These are phyloP conservation scores for Caenorhabditis macrosperma DNA, from an alignment of 2,888 invertebrate species.

Conservation along the genomic window DNA sequence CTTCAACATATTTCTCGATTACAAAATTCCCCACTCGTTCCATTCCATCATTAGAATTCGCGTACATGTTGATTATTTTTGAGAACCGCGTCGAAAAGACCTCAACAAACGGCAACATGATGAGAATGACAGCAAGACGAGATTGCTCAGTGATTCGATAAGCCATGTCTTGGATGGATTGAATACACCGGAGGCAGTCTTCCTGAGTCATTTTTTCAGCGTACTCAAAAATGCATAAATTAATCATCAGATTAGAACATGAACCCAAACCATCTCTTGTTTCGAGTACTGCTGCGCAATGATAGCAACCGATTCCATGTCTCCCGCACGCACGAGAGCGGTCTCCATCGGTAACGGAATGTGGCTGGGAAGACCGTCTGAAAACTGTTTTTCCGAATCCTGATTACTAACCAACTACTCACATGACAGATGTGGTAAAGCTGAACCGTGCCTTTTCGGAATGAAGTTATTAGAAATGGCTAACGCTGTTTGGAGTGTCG, in stretches of 20 bases:
- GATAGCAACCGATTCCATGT: not conserved
- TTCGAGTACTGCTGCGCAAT: not conserved
- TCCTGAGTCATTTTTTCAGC: conserved; percentile 12
- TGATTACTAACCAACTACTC: not conserved
- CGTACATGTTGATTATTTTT: conserved; percentile 5
- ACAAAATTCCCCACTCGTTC: not conserved
- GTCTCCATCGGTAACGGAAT: conserved; percentile 36
- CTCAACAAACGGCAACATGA: conserved; percentile 21
- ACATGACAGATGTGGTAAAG: conserved; percentile 11
- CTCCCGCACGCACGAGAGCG: not conserved
- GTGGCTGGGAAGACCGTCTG: conserved; percentile 31
- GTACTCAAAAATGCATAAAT: no score
- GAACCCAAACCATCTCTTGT: not conserved
- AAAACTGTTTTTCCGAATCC: not conserved
- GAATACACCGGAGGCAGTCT: conserved; percentile 31
- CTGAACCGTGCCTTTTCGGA: no score
- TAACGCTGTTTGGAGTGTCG: not conserved
- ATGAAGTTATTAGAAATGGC: conserved; percentile 9
- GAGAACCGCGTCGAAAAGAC: not conserved
- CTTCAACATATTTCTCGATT: not conserved
- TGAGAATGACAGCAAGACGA: conserved; percentile 29
- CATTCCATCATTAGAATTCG: not conserved
- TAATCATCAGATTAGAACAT: no score
- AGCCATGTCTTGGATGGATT: conserved; percentile 17
- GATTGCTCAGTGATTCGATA: conserved; percentile 6